A percentile compares a stretch with the other conserved stretches of the same genome.
These are phyloP conservation scores for Isurus oxyrinchus DNA, from an alignment of 2,113 vertebrate genomes.

Conservation along the genomic window DNA sequence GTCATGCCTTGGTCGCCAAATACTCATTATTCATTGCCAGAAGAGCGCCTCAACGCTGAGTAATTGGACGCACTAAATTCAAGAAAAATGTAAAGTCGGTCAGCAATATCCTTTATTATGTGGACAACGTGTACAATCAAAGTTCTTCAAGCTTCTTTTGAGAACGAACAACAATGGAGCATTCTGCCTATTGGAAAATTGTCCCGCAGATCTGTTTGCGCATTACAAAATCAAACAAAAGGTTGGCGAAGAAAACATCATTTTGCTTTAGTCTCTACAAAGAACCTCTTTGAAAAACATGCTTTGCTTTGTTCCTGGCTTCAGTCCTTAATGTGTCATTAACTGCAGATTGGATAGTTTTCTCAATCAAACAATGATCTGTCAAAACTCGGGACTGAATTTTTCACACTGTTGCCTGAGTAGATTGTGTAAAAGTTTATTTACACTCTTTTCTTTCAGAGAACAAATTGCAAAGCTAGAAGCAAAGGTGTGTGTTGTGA, in stretches of 20 bases:
- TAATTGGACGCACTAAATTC: not conserved
- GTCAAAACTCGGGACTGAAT: not conserved
- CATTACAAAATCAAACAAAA: not conserved
- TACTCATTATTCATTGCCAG: not conserved
- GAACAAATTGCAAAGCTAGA: not conserved
- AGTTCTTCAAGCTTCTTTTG: not conserved
- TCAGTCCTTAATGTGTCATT: slow-evolving; percentile 12
- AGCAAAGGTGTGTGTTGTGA: not conserved
- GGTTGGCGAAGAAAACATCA: not conserved
- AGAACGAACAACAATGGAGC: not conserved
- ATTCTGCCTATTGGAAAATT: not conserved
- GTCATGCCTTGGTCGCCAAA: not conserved
- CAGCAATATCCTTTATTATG: not conserved
- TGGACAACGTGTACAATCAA: not conserved
- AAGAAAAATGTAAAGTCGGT: not conserved
- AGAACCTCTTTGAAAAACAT: not conserved
- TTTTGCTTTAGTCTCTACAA: not conserved
- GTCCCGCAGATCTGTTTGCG: not conserved
- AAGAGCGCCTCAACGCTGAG: not conserved
- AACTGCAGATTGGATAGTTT: slow-evolving; percentile 2
- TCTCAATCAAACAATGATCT: slow-evolving; percentile 17
- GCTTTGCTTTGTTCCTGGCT: not conserved
- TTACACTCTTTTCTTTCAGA: not conserved
- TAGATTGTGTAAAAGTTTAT: not conserved
- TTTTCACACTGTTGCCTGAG: not conserved